Evolutionary conservation across 2,113 vertebrate genomes (phyloP).

Genomic region (Lagopus leucura): DNA sequence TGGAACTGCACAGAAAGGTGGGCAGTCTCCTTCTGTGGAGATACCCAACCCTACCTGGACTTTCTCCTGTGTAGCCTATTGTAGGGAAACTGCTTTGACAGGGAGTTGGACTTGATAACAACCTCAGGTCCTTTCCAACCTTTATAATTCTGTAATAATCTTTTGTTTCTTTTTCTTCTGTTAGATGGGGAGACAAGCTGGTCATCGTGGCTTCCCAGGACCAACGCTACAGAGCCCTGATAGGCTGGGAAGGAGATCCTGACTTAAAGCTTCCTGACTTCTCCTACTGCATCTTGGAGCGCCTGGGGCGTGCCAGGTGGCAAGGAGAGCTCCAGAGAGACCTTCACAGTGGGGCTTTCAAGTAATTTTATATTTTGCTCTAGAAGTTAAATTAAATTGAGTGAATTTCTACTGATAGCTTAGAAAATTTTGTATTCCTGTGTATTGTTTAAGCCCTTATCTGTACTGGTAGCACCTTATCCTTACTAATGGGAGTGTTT

Average conservation of each 20-base stretch:
- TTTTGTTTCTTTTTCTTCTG: neutral
- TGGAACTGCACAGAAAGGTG: no score
- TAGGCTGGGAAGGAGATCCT: conserved; percentile 88
- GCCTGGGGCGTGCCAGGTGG: conserved; percentile 92
- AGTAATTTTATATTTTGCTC: conserved; percentile 73
- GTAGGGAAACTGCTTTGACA: no score
- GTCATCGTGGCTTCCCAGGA: conserved; percentile 89
- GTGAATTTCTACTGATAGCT: neutral
- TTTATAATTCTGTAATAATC: no score
- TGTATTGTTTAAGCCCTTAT: neutral
- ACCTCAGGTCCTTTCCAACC: no score
- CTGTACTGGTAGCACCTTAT: neutral
- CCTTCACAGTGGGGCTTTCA: conserved; percentile 87
- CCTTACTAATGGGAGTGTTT: neutral
- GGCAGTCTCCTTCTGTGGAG: no score
- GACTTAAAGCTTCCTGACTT: conserved; percentile 88
- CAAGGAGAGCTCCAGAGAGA: conserved; percentile 96
- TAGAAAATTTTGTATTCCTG: neutral
- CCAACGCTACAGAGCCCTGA: conserved; percentile 85
- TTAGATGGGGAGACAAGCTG: conserved; percentile 89
- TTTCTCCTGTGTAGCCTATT: no score
- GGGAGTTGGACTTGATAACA: no score
- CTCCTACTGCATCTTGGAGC: conserved; percentile 94
- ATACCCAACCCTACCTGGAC: no score
- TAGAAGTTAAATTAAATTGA: neutral